These are phyloP conservation scores for Tetraodon nigroviridis DNA, from an alignment of 2,113 vertebrate genomes.

Conservation along the genomic window DNA sequence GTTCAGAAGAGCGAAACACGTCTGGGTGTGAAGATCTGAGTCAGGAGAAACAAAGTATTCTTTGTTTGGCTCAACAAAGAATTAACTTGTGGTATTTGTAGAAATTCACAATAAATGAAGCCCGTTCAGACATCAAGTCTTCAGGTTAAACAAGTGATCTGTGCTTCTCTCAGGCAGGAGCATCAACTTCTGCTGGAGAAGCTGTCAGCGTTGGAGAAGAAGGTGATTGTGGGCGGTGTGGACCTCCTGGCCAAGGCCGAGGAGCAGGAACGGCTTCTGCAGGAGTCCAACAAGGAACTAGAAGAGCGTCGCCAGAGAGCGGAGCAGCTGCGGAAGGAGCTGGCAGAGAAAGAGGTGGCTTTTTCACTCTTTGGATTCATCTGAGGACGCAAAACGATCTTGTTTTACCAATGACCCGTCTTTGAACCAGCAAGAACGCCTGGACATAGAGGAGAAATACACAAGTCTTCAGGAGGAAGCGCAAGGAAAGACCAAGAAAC, in stretches of 20 bases:
- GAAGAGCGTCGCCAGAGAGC: constrained; percentile 91
- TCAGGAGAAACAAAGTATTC: no score
- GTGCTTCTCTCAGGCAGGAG: constrained; percentile 79
- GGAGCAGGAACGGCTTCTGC: constrained; percentile 94
- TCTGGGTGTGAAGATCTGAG: neutral
- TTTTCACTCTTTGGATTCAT: no score
- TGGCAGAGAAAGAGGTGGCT: constrained; percentile 93
- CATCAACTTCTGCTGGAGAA: constrained; percentile 93
- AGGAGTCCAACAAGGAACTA: constrained; percentile 96
- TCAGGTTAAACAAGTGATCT: neutral
- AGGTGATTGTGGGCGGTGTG: constrained; percentile 96
- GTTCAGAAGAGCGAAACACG: constrained; percentile 42
- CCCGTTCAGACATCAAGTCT: neutral
- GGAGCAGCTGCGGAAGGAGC: constrained; percentile 90
- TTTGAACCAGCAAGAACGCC: constrained; percentile 87
- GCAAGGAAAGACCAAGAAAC: constrained; percentile 96
- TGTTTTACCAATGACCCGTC: no score
- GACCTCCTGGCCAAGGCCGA: constrained; percentile 97
- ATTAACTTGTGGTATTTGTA: no score
- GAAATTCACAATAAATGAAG: no score
- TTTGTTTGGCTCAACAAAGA: no score
- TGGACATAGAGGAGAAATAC: constrained; percentile 99
- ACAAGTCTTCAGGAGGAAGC: constrained; percentile 97
- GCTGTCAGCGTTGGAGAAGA: constrained; percentile 90
- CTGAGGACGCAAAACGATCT: no score